Evolutionary conservation across 2,113 vertebrate genomes (phyloP).

Genomic region (Illadopsis cleaveri): DNA sequence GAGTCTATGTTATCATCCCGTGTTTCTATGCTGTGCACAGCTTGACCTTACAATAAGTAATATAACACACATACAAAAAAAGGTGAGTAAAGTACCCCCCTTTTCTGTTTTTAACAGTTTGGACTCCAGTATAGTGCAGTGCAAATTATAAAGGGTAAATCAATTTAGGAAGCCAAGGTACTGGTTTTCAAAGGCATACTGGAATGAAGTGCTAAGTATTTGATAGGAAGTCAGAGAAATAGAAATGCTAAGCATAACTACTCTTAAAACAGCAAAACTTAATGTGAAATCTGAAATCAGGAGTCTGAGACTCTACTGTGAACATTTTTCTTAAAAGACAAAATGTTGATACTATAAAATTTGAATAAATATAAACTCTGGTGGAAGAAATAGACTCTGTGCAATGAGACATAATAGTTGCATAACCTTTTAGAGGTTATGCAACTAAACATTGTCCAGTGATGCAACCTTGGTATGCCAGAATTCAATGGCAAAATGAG

Average conservation of each 20-base stretch:
- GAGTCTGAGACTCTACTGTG: neutral
- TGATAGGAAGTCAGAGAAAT: neutral
- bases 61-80: neutral
- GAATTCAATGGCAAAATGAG: conserved; percentile 44
- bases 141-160: neutral
- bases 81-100: neutral
- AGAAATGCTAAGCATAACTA: neutral
- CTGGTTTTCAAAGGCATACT: neutral
- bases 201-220: neutral
- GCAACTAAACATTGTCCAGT: conserved; percentile 23
- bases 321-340: neutral
- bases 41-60: neutral
- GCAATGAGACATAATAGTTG: neutral
- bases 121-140: neutral
- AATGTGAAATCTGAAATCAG: neutral
- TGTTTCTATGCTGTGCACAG: neutral
- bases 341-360: neutral
- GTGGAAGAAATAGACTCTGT: neutral
- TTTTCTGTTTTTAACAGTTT: neutral
- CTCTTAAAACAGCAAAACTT: neutral
- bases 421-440: neutral
- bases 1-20: neutral
- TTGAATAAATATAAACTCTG: neutral
- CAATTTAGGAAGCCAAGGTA: neutral
- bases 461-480: neutral